These are phyloP conservation scores for Lontra canadensis DNA, from an alignment of 2,113 vertebrate species.

Conservation along the genomic window DNA sequence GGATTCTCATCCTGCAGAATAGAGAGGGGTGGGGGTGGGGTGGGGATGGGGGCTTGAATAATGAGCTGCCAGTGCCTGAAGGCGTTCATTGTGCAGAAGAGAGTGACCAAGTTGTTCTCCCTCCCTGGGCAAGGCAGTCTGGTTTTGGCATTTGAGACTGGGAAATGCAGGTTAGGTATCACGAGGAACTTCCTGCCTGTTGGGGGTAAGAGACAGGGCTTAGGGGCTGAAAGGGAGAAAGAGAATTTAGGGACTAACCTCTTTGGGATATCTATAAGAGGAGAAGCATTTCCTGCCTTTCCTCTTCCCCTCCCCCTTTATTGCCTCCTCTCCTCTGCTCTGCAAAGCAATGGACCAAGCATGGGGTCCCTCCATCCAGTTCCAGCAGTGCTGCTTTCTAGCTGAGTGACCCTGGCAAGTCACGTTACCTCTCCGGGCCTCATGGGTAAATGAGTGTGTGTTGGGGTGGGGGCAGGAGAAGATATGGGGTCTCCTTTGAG, in stretches of 20 bases:
- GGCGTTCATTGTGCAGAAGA: conserved; percentile 71
- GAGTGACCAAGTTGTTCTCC: conserved; percentile 25
- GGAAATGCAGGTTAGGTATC: conserved; percentile 29
- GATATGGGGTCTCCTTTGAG: not conserved
- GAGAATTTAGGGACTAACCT: not conserved
- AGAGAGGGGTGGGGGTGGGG: conserved; percentile 52
- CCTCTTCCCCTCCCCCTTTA: not conserved
- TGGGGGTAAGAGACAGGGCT: not conserved
- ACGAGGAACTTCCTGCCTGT: conserved; percentile 46
- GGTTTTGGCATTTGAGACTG: conserved; percentile 30
- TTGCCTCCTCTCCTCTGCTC: not conserved
- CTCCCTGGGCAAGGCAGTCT: not conserved
- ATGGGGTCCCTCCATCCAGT: not conserved
- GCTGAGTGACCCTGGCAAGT: not conserved
- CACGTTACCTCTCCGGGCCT: not conserved
- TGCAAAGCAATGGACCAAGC: not conserved
- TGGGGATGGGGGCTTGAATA: conserved; percentile 58
- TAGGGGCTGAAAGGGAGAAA: not conserved
- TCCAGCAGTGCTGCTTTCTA: not conserved
- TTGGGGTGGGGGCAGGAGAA: not conserved
- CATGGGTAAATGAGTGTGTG: not conserved
- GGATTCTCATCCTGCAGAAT: conserved; percentile 61
- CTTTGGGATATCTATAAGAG: not conserved
- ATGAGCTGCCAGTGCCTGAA: conserved; percentile 51
- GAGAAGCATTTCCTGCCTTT: not conserved